Base-by-base conservation (phyloP, 2,888 invertebrate genomes). In the Drosophila eohydei region DNA sequence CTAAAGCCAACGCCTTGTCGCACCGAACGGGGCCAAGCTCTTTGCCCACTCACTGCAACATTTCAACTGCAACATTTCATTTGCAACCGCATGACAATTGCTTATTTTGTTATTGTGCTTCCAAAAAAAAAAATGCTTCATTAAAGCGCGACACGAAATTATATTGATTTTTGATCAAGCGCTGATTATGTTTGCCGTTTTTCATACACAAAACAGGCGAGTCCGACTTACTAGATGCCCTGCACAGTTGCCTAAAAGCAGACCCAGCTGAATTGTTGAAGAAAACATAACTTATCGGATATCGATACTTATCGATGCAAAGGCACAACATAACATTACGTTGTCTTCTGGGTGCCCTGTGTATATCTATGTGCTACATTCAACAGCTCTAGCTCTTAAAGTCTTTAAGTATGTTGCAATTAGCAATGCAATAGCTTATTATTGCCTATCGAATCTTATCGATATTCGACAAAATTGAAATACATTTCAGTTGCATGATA, bases 81-180 rank as follows among this genome's bases (percentile, higher is more conserved):
- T 40, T 48, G 61, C 51, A 63, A 51, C 38, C 34, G 41, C 32
- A 55, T 38, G 51, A 51, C 71, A 74, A 86, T 80, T 83, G 73
- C 88, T 74, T 87, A 81, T 82, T 88, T 72, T 82, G 68, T 34
- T 34, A 70, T 71, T 70, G 73, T 71, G 70, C 30, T 40, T 28
- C 70, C 71, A 67, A 75, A 71, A 66, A 80, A 21, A 21, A 71
- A 83, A 58, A 83, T 82, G 79, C 80, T 88, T 74, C 73, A 85
- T 85, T 85, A 73, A 81, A 88, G 66, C 68, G 59, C 68, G 77
- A 71, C 83, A 74, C 77, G 80, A 85, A 65, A 71, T 79, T 71
- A 74, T 75, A 78, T 82, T 79, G 80, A 81, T 85, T 68, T 76
- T 70, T 61, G 54, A 41, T 67, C 48, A 28, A 4, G 55, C 28